These are phyloP conservation scores for Cochlearius cochlearius DNA, from an alignment of 2,113 vertebrate species.

Conservation along the genomic window DNA sequence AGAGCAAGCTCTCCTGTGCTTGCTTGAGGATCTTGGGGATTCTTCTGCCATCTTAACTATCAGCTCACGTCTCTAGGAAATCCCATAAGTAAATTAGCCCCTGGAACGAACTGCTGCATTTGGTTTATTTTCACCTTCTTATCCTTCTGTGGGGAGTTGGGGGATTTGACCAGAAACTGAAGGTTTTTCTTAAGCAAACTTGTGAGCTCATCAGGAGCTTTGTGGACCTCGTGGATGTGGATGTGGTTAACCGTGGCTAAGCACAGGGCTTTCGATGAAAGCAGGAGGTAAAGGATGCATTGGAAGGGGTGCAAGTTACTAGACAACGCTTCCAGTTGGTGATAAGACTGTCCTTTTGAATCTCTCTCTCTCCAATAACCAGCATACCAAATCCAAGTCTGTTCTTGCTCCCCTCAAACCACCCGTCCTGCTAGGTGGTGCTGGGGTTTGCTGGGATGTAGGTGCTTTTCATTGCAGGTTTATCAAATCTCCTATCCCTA, in stretches of 20 bases:
- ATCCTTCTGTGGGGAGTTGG: not conserved
- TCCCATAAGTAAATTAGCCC: not conserved
- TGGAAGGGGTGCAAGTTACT: not conserved
- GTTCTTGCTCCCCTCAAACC: not conserved
- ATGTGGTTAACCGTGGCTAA: not conserved
- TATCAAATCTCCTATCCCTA: not conserved
- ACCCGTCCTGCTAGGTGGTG: not conserved
- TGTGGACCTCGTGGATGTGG: not conserved
- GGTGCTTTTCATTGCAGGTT: not conserved
- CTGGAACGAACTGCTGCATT: not conserved
- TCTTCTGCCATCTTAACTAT: not conserved
- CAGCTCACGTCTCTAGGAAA: not conserved
- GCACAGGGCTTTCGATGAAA: not conserved
- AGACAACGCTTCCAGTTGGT: not conserved
- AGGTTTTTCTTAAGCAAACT: not conserved
- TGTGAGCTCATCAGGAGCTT: not conserved
- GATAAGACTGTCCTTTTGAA: not conserved
- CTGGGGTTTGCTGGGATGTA: not conserved
- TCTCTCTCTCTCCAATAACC: not conserved
- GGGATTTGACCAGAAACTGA: not conserved
- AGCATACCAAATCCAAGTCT: not conserved
- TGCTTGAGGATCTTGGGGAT: not conserved
- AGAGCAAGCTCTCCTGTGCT: not conserved
- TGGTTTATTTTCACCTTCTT: not conserved
- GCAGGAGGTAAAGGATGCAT: not conserved